Evolutionary conservation across 2,888 invertebrate genomes (phyloP), one percentile per base, ranked within the genome.

Genomic region (Cephus pulcher): DNA sequence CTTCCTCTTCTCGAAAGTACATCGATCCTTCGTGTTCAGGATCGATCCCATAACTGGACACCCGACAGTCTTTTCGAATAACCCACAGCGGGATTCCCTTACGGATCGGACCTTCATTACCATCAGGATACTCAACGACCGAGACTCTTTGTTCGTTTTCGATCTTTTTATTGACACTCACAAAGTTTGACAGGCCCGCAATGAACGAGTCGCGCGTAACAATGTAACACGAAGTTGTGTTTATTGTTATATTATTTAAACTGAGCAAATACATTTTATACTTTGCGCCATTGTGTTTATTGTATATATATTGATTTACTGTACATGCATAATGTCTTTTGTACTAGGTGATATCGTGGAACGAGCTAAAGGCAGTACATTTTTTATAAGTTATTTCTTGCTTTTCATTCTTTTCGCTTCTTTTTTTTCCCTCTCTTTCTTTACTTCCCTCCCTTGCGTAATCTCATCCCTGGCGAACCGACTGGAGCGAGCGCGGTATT

Each of bases 121-220:
- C 71, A 34, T 71, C 9, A 32, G 71, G 34, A 56, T 56, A 23
- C 71, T 71, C 71, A 71, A 32, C 32, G 32, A 71, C 12, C 71
- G 32, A 32, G 34, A 71, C 71, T 71, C 71, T 71, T 71, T 71
- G 71, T 71, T 71, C 71, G 71, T 34, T 34, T 71, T 15, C 71
- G 12, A 71, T 34, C 34, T 34, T 71, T 34, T 71, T 71, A 56
- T 56, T 56, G 56, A 56, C 56, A 56, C 56, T 56, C 9, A 23
- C 0, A 23, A 56, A 56, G 9, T 56, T 56, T 56, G 56, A 56
- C 56, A 56, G 56, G 56, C 9, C 1, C 23, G 23, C 56, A 56
- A 23, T 23, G 56, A 56, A 56, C 56, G 56, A 23, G 56, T 23
- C 23, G 6, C 23, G 56, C 6, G 56, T 2, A 56, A 56, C 56